Evolutionary conservation across 2,888 invertebrate genomes (phyloP).

Genomic region (Netelia melanura): DNA sequence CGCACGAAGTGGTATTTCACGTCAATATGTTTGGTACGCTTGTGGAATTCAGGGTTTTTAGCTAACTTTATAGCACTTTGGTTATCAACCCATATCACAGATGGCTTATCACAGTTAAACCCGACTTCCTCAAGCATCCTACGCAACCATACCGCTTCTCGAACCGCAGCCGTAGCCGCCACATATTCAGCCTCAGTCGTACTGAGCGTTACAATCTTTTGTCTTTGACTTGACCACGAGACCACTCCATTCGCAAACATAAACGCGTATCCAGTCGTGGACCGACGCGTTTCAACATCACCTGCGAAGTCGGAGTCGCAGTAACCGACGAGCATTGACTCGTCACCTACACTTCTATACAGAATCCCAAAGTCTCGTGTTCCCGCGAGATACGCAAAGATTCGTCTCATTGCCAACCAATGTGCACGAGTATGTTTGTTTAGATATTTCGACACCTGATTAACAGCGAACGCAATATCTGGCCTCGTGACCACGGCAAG

Average conservation of each 20-base stretch:
- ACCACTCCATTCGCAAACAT: conserved; percentile 59
- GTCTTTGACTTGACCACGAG: conserved; percentile 67
- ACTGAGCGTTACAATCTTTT: conserved; percentile 66
- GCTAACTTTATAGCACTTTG: conserved; percentile 66
- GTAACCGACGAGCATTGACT: conserved; percentile 58
- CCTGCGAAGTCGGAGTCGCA: conserved; percentile 71
- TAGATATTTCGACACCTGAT: conserved; percentile 50
- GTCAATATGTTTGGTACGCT: conserved; percentile 70
- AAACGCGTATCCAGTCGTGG: conserved; percentile 70
- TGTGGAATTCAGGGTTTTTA: conserved; percentile 52
- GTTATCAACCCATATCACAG: conserved; percentile 68
- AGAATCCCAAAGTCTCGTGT: conserved; percentile 38
- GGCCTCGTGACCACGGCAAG: conserved; percentile 39
- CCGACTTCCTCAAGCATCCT: conserved; percentile 62
- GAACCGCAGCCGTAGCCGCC: conserved; percentile 66
- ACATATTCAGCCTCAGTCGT: conserved; percentile 73
- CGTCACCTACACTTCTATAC: conserved; percentile 32
- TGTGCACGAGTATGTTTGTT: conserved; percentile 51
- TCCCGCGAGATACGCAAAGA: conserved; percentile 61
- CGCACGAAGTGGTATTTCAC: conserved; percentile 51
- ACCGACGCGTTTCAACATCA: conserved; percentile 56
- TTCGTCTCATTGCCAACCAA: conserved; percentile 62
- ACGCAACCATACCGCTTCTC: conserved; percentile 70
- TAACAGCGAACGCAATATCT: conserved; percentile 53
- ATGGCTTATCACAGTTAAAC: conserved; percentile 48